These are phyloP conservation scores for Ascaphus truei DNA, from an alignment of 2,113 vertebrate genomes.

Conservation along the genomic window DNA sequence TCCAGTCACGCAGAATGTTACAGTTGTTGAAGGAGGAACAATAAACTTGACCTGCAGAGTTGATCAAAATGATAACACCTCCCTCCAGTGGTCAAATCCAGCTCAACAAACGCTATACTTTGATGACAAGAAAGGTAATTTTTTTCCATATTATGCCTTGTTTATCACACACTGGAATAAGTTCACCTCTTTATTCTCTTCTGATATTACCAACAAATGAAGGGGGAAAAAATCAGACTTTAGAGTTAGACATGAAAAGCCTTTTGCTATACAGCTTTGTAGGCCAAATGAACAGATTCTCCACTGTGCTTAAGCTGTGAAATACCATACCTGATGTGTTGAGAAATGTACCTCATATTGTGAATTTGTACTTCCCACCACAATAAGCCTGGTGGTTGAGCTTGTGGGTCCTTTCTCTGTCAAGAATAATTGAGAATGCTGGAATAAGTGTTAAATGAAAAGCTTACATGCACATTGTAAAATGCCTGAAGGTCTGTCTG, in stretches of 20 bases:
- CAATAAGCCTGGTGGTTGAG: constrained; percentile 6
- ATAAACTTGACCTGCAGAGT: constrained; percentile 96
- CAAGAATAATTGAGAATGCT: constrained; percentile 21
- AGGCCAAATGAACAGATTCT: constrained; percentile 30
- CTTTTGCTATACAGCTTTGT: constrained; percentile 14
- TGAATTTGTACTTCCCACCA: constrained; percentile 1
- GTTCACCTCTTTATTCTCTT: constrained; percentile 3
- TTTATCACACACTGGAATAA: not conserved
- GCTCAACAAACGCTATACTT: constrained; percentile 98
- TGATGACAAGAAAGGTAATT: constrained; percentile 96
- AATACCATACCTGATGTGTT: not conserved
- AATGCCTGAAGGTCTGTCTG: constrained; percentile 15
- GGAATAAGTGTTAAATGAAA: constrained; percentile 28
- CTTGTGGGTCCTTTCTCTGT: constrained; percentile 6
- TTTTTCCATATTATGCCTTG: not conserved
- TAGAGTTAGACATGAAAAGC: constrained; percentile 7
- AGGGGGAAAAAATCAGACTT: not conserved
- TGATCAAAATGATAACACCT: constrained; percentile 99
- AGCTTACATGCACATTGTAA: constrained; percentile 1
- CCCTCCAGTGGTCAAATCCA: constrained; percentile 99
- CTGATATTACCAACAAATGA: not conserved
- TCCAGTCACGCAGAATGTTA: constrained; percentile 92
- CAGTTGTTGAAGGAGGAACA: constrained; percentile 89
- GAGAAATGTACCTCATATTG: constrained; percentile 23
- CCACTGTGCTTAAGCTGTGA: not conserved